Evolutionary conservation across 2,797 vertebrate genomes (phyloP), one percentile per base, ranked within the genome.

Genomic region (Myotis myotis): DNA sequence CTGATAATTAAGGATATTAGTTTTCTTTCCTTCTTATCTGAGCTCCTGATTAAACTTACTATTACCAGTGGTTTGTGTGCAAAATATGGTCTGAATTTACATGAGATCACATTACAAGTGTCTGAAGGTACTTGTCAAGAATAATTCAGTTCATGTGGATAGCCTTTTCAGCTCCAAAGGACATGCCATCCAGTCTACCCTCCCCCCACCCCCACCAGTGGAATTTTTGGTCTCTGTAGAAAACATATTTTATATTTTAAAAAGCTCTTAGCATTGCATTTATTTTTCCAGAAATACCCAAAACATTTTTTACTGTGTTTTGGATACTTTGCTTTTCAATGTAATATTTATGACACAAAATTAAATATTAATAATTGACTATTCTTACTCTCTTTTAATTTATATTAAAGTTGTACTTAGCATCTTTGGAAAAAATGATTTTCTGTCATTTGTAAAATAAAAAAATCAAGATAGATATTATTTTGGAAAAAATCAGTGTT

Each of bases 61-160:
- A 75, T 98, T 97, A 97, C 97, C 97, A 97, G 97, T 97, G 97
- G 98, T 98, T 98, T 97, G 96, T 80, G 94, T 98, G 98, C 96
- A 98, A 98, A 98, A 98, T 98, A 98, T 98, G 98, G 98, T 99
- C 98, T 98, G 98, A 98, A 98, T 99, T 99, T 99, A 98, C 98
- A 98, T 98, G 98, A 98, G 98, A 98, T 99, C 98, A 97, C 96
- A 97, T 99, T 99, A 98, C 98, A 98, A 97, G 97, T 97, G 98
- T 98, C 98, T 98, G 98, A 98, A 99, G 98, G 98, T 98, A 98
- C 98, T 98, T 98, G 98, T 99, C 98, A 98, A 97, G 97, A 98
- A 96, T 99, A 99, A 99, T 99, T 99, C 98, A 97, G 97, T 98
- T 99, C 99, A 99, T 98, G 99, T 99, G 98, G 98, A 95, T 96